Conservation (phyloP, 2,888 invertebrate species). For the Acronicta leporina region DNA sequence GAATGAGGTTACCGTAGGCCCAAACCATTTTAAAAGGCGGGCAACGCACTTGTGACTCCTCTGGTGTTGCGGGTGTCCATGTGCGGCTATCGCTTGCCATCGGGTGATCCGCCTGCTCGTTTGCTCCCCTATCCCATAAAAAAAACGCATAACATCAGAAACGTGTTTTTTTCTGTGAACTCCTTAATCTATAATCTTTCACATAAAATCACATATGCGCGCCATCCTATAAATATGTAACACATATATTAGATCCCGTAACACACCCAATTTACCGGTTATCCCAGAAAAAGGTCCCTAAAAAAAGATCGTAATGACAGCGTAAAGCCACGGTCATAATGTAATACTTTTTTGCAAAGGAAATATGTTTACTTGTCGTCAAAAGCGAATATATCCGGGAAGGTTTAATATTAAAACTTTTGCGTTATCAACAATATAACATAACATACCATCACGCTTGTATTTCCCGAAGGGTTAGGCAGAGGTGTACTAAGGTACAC, state of each 20-base stretch:
- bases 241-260: slow-evolving; percentile 40
- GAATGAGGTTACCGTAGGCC: too few relatives aligned
- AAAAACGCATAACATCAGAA: too few relatives aligned
- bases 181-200: slow-evolving; percentile 22
- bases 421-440: too few relatives aligned
- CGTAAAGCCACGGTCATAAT: slow-evolving; percentile 31
- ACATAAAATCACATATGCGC: slow-evolving; percentile 42
- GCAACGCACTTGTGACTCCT: too few relatives aligned
- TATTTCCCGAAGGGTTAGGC: too few relatives aligned
- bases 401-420: slow-evolving; percentile 7
- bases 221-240: slow-evolving; percentile 38
- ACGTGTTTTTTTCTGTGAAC: slow-evolving; percentile 12
- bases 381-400: slow-evolving; percentile 10
- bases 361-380: slow-evolving; percentile 29
- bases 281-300: slow-evolving; percentile 44
- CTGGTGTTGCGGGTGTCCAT: too few relatives aligned
- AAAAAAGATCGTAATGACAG: slow-evolving; percentile 60
- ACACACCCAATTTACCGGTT: slow-evolving; percentile 58
- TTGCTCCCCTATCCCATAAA: too few relatives aligned
- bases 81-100: too few relatives aligned
- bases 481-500: too few relatives aligned
- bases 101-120: too few relatives aligned
- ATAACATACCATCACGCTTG: too few relatives aligned
- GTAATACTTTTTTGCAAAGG: slow-evolving; percentile 22
- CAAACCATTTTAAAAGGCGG: too few relatives aligned